These are phyloP conservation scores for Aspidiotus rigidus DNA, from an alignment of 2,888 invertebrate species.

Conservation along the genomic window DNA sequence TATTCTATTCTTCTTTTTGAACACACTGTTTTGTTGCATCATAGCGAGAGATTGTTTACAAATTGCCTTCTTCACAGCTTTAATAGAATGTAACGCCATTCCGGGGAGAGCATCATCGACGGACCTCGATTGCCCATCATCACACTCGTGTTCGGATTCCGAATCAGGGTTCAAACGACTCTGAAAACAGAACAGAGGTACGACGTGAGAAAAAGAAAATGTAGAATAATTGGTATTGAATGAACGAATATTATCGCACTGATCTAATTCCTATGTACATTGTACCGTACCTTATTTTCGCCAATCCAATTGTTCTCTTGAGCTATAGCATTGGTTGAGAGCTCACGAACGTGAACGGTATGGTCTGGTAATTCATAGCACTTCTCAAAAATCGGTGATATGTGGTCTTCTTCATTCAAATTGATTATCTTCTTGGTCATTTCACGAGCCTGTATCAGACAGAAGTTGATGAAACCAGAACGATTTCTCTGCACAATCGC, in stretches of 20 bases:
- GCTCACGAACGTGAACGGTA: conserved; percentile 66
- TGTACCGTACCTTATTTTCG: conserved; percentile 48
- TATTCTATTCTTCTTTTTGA: conserved; percentile 62
- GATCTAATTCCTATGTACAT: neutral
- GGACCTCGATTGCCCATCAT: conserved; percentile 15
- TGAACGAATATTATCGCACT: no score
- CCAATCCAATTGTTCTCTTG: conserved; percentile 64
- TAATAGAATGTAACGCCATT: conserved; percentile 52
- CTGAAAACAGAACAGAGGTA: neutral
- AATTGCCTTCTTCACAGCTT: conserved; percentile 59
- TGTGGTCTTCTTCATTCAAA: conserved; percentile 62
- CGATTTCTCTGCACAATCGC: conserved; percentile 6
- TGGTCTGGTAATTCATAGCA: conserved; percentile 67
- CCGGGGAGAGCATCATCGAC: conserved; percentile 44
- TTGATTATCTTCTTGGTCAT: conserved; percentile 63
- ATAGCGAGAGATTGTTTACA: conserved; percentile 63
- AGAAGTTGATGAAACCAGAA: conserved; percentile 8
- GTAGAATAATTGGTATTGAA: neutral
- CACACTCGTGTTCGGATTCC: conserved; percentile 41
- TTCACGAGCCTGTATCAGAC: conserved; percentile 51
- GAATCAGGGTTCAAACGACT: conserved; percentile 39
- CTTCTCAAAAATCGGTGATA: conserved; percentile 51
- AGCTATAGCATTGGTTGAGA: conserved; percentile 61
- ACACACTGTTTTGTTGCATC: conserved; percentile 66
- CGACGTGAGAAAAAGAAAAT: neutral